Percentiles rank a stretch among this genome's conserved stretches.
Evolutionary conservation across 2,797 vertebrate species (phyloP).

Genomic region (Hyperoplus lanceolatus): DNA sequence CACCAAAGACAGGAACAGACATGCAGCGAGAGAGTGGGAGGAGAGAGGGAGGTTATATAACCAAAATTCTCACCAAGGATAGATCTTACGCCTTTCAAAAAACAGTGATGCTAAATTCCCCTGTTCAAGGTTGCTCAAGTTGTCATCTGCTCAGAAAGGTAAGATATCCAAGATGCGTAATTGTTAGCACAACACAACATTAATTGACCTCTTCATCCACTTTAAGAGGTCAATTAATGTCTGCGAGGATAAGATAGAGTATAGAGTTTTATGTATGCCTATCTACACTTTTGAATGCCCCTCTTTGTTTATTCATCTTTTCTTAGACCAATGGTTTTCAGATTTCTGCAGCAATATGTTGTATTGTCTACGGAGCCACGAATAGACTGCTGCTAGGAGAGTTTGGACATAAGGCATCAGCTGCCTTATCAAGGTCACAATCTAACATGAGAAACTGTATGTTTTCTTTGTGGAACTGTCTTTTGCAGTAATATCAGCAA

Average conservation of each 20-base stretch:
- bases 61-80: slow-evolving; percentile 58
- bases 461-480: slow-evolving; percentile 26
- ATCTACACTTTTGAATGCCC: neutral
- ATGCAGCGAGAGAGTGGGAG: slow-evolving; percentile 60
- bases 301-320: neutral
- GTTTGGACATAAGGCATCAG: slow-evolving; percentile 19
- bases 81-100: slow-evolving; percentile 61
- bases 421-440: slow-evolving; percentile 20
- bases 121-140: slow-evolving; percentile 62
- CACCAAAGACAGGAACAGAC: slow-evolving; percentile 54
- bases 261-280: neutral
- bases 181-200: slow-evolving; percentile 22
- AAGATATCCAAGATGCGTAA: slow-evolving; percentile 31
- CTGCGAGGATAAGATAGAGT: neutral
- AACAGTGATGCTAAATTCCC: slow-evolving; percentile 53
- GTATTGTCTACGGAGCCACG: too few species aligned
- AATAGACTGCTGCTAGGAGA: neutral
- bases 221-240: slow-evolving; percentile 27
- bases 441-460: neutral
- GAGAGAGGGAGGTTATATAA: slow-evolving; percentile 67
- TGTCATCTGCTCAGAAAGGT: slow-evolving; percentile 32
- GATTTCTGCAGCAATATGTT: neutral
- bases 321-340: neutral
- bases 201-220: neutral
- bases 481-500: slow-evolving; percentile 10